Base-by-base conservation (phyloP, 2,888 invertebrate species). In the Apeira syringaria region DNA sequence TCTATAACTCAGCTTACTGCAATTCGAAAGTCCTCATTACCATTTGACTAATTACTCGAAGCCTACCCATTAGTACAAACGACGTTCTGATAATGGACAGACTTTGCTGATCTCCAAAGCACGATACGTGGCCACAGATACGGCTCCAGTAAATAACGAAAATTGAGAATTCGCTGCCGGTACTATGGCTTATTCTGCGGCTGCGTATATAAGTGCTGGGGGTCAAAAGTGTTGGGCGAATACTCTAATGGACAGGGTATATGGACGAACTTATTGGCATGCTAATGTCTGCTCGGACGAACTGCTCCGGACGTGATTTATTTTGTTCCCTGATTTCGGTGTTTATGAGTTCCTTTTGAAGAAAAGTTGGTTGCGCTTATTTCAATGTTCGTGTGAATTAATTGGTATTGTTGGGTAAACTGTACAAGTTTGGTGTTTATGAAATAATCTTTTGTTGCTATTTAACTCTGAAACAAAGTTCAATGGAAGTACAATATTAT, bases 1-100 rank as follows among this genome's bases (percentile, higher is more conserved):
- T 30, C 26, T 20, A 30, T 26, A 34, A 33, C 44, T 33, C 30
- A 27, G 13, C 25, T 26, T 30, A 39, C 31, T 17, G 13, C 33
- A 10, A 42, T 32, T 47, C 47, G 36, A 45, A 58, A 47, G 39
- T n/a, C 29, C 27, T 47, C 42, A 60, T 50, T 50, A 32, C 40
- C 34, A 48, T 41, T n/a, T 52, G 53, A 58, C 61, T 74, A 74
- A 76, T 75, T 65, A 50, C 55, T 40, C 40, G 44, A 63, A 64
- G 54, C 47, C 38, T 58, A 34, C 34, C 43, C 68, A 74, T 79
- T 75, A 74, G 62, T 49, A 41, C 25, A 36, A 61, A 62, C 44
- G 49, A 32, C 50, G 56, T 50, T 50, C 49, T 59, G 49, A 57
- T 55, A 62, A 64, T 61, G 53, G 28, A 33, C 47, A 45, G 49